Evolutionary conservation across 2,113 vertebrate genomes (phyloP), one percentile per base, ranked within the genome.

Genomic region (Carassius auratus): DNA sequence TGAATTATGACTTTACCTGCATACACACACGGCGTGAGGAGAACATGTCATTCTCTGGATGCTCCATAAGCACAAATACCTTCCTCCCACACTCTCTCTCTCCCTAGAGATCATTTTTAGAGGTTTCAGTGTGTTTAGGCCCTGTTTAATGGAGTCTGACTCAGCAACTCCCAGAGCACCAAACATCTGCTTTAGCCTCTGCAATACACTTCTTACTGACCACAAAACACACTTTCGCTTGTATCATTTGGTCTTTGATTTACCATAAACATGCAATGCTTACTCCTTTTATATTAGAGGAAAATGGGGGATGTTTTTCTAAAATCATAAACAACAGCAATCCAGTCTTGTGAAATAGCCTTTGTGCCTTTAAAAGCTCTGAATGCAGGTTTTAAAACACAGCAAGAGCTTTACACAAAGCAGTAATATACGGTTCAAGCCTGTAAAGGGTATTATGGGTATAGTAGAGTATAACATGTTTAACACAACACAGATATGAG

Each of bases 71-170:
- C 55, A 52, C 19, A 81, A n/a, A 73, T 21, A 69, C 80, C 68
- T 0, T 6, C 61, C 69, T 33, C 17, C 57, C 50, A 38, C 23
- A 61, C 66, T 14, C 42, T 23, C 30, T 0, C 50, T 61, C 45
- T 77, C 55, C 73, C 83, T 50, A 45, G 55, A 55, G 71, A 81
- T 82, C 52, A 42, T 55, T 66, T 85, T 81, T 73, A 81, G 74
- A 85, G 23, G 76, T 76, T 73, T 76, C 50, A 76, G 38, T 81
- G 82, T 73, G 83, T 88, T 88, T 81, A 86, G 76, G 36, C 79
- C 64, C 76, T 69, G 83, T 84, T 86, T 88, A 86, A 86, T 81
- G 71, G 85, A 81, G 85, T 84, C 81, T 86, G 81, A 88, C 76
- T 88, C 87, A 88, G 87, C 87, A 85, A 15, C 64, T 79, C 57